Percentiles rank a stretch among this genome's conserved stretches.
Evolutionary conservation across 1,140 invertebrate species (phyloP).

Genomic region (Pentalonia nigronervosa): DNA sequence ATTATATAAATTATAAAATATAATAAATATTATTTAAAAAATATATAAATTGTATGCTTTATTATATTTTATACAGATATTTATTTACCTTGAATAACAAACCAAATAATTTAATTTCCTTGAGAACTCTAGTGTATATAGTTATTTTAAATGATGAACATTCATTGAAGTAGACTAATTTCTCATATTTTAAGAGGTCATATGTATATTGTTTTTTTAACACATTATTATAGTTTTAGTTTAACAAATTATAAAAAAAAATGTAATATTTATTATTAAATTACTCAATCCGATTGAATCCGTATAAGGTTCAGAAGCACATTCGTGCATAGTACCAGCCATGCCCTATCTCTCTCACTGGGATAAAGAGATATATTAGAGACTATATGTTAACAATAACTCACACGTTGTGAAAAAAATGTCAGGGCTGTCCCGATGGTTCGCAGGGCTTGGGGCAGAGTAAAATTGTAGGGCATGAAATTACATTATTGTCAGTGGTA

Average conservation of each 20-base stretch:
- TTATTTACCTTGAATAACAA: background rate
- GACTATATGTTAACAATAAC: background rate
- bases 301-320: background rate
- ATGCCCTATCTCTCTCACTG: background rate
- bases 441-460: too few relatives aligned
- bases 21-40: too few relatives aligned
- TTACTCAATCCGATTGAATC: background rate
- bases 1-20: too few relatives aligned
- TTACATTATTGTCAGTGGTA: too few relatives aligned
- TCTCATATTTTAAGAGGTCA: background rate
- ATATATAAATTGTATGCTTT: too few relatives aligned
- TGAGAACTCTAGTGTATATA: background rate
- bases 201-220: background rate
- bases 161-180: background rate
- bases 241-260: background rate
- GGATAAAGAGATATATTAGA: background rate
- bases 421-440: too few relatives aligned
- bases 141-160: background rate
- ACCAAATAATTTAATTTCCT: background rate
- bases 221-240: background rate
- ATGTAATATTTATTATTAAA: background rate
- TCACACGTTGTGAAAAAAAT: background rate
- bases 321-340: background rate
- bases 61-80: background rate
- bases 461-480: too few relatives aligned